These are phyloP conservation scores for Diorhabda carinulata DNA, from an alignment of 1,140 invertebrate species.

Conservation along the genomic window DNA sequence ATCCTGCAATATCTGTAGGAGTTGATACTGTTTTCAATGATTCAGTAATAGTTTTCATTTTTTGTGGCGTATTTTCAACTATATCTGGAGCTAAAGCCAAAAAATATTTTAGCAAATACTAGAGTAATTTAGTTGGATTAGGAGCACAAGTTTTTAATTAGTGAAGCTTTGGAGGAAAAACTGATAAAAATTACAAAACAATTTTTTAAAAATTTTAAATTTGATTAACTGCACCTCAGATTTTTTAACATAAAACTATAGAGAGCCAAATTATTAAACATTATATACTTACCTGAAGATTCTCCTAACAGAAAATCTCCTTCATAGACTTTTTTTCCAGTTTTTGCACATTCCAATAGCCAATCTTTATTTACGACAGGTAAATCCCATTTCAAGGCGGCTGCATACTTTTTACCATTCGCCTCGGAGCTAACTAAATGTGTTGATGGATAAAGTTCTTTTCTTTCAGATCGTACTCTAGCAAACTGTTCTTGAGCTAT, in stretches of 20 bases:
- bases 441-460: conserved; percentile 58
- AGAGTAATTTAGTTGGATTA: too few species aligned
- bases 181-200: too few species aligned
- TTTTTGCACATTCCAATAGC: conserved; percentile 66
- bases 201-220: too few species aligned
- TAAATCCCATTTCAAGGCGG: conserved; percentile 78
- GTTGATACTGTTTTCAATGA: background rate
- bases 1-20: conserved; percentile 3
- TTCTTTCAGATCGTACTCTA: conserved; percentile 51
- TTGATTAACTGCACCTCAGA: too few species aligned
- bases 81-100: conserved; percentile 1
- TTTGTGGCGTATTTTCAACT: conserved; percentile 3
- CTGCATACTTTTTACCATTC: conserved; percentile 75
- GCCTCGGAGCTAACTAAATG: conserved; percentile 73
- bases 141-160: too few species aligned
- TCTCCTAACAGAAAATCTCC: conserved; percentile 59
- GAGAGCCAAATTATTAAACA: background rate
- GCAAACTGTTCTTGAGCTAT: conserved; percentile 65
- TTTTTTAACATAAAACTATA: too few species aligned
- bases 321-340: conserved; percentile 52
- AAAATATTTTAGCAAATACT: too few species aligned
- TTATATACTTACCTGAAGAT: conserved; percentile 39
- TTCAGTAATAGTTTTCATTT: background rate
- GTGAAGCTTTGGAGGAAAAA: too few species aligned
- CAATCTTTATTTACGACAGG: conserved; percentile 72